Evolutionary conservation across 1,140 invertebrate species (phyloP).

Genomic region (Lordiphosa stackelbergi): DNA sequence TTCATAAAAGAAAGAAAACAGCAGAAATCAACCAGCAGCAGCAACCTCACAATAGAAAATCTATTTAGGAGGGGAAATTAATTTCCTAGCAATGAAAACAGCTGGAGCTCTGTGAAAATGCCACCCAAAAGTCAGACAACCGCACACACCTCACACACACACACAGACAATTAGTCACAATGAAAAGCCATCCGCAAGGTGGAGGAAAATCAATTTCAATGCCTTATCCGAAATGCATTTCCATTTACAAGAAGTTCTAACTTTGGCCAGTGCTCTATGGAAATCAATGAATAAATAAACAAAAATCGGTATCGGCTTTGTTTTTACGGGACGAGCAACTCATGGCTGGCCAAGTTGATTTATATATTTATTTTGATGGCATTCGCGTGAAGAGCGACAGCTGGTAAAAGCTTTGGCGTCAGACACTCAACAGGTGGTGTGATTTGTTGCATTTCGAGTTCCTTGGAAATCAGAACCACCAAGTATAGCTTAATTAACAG

Average conservation of each 20-base stretch:
- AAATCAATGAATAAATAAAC: conserved; percentile 75
- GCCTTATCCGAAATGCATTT: conserved; percentile 68
- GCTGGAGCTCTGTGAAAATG: conserved; percentile 60
- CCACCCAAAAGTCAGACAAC: conserved; percentile 47
- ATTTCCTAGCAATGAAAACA: conserved; percentile 59
- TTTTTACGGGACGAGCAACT: conserved; percentile 23
- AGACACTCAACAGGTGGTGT: conserved; percentile 9
- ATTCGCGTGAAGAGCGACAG: conserved; percentile 47
- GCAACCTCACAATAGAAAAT: conserved; percentile 39
- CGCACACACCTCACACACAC: neutral
- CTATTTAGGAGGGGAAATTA: conserved; percentile 47
- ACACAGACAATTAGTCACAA: conserved; percentile 65
- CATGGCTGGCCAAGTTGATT: conserved; percentile 21
- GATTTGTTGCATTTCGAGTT: no score
- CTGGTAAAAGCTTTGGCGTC: conserved; percentile 49
- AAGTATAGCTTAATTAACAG: conserved; percentile 43
- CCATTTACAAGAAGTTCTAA: conserved; percentile 64
- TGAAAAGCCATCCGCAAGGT: conserved; percentile 4
- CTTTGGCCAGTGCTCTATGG: conserved; percentile 41
- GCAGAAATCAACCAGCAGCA: conserved; percentile 22
- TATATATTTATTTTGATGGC: conserved; percentile 30
- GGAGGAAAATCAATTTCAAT: conserved; percentile 52
- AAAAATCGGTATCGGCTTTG: conserved; percentile 41
- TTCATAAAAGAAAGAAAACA: conserved; percentile 44
- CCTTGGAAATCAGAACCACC: no score